Percentiles rank a stretch among this genome's conserved stretches.
phyloP scores from a whole-genome alignment of 2,888 invertebrate genomes.

The Scaptomyza flava region DNA sequence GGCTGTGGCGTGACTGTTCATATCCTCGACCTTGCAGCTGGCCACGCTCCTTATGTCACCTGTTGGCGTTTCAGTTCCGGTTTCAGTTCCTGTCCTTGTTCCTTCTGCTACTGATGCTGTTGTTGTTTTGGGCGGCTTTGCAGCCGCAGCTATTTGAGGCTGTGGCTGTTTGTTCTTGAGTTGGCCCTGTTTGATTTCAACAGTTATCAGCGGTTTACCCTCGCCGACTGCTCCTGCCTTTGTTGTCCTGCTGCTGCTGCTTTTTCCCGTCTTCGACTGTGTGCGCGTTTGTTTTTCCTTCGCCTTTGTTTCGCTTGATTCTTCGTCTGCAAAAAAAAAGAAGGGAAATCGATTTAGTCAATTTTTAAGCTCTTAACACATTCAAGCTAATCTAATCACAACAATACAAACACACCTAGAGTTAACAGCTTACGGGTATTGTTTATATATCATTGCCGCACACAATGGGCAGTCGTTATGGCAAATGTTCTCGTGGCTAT shows the following conservation, averaged over 20 bases:
- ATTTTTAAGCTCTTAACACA: slow-evolving; percentile 24
- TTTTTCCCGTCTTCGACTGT: slow-evolving; percentile 18
- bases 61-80: slow-evolving; percentile 23
- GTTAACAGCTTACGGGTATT: slow-evolving; percentile 22
- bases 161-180: slow-evolving; percentile 28
- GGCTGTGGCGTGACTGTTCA: slow-evolving; percentile 85
- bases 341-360: slow-evolving; percentile 25
- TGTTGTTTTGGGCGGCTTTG: slow-evolving; percentile 28
- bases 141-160: slow-evolving; percentile 45
- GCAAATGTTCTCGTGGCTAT: slow-evolving; percentile 25
- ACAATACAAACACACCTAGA: slow-evolving; percentile 10
- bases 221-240: slow-evolving; percentile 28
- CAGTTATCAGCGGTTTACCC: slow-evolving; percentile 51
- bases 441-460: slow-evolving; percentile 6
- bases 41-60: slow-evolving; percentile 38
- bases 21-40: slow-evolving; percentile 72
- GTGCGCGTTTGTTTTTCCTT: slow-evolving; percentile 25
- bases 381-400: slow-evolving; percentile 54
- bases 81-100: slow-evolving; percentile 19
- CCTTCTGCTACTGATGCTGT: neutral
- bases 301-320: slow-evolving; percentile 39
- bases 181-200: slow-evolving; percentile 64
- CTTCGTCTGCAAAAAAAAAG: slow-evolving; percentile 75
- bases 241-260: slow-evolving; percentile 23
- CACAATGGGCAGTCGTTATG: slow-evolving; percentile 3